Evolutionary conservation across 2,797 vertebrate species (phyloP).

Genomic region (Pyrocephalus nanus): DNA sequence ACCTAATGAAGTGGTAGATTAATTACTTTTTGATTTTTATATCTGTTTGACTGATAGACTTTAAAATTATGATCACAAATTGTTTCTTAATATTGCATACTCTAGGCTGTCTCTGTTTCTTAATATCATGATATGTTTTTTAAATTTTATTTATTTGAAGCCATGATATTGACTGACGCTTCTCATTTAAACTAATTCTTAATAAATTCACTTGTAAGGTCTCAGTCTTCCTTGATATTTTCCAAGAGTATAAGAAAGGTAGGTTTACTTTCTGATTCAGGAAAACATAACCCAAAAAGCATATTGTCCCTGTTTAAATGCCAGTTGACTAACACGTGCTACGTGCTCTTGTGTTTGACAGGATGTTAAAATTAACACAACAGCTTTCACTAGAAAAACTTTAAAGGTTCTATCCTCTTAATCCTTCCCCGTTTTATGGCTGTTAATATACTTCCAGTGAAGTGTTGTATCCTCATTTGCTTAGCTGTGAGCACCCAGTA

Average conservation of each 20-base stretch:
- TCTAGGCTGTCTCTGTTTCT: neutral
- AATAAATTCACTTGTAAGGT: conserved; percentile 78
- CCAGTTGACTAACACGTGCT: conserved; percentile 64
- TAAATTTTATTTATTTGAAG: conserved; percentile 44
- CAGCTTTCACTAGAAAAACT: conserved; percentile 62
- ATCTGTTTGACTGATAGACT: neutral
- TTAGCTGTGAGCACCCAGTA: conserved; percentile 40
- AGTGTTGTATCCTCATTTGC: conserved; percentile 51
- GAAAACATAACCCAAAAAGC: conserved; percentile 62
- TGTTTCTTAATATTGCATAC: neutral
- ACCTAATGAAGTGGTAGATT: neutral
- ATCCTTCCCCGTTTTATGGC: conserved; percentile 27
- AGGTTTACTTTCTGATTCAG: conserved; percentile 72
- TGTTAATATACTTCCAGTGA: conserved; percentile 46
- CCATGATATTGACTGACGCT: conserved; percentile 36
- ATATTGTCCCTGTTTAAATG: conserved; percentile 53
- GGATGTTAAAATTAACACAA: conserved; percentile 63
- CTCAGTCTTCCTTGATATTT: conserved; percentile 73
- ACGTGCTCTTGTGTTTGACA: conserved; percentile 52
- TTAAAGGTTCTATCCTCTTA: conserved; percentile 37
- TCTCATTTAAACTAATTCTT: conserved; percentile 73
- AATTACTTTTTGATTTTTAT: neutral
- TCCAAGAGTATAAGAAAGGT: conserved; percentile 74
- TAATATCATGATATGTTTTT: neutral
- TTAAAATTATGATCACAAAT: neutral